A percentile compares a stretch with the other conserved stretches of the same genome.
Evolutionary conservation across 2,113 vertebrate species (phyloP).

Genomic region (Coregonus clupeaformis): DNA sequence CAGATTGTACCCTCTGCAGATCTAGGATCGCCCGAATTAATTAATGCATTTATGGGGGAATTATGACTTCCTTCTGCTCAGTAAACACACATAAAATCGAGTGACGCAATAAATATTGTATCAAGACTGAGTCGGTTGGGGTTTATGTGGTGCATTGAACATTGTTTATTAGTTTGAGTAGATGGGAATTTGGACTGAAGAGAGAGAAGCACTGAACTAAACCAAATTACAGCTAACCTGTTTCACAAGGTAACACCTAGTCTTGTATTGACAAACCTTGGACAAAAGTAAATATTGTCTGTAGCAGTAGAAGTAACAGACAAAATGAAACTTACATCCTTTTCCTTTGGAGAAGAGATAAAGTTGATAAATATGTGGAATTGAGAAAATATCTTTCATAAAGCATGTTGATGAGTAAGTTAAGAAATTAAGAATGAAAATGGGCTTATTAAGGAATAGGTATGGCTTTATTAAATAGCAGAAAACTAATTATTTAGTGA

Average conservation of each 20-base stretch:
- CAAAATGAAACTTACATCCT: conserved; percentile 2
- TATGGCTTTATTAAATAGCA: too few relatives aligned
- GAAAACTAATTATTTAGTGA: too few relatives aligned
- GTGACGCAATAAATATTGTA: conserved; percentile 34
- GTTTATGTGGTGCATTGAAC: conserved; percentile 2
- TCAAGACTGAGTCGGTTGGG: neutral
- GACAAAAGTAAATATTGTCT: neutral
- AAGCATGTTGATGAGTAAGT: too few relatives aligned
- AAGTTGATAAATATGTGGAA: too few relatives aligned
- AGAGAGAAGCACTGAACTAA: neutral
- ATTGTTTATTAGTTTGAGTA: conserved; percentile 9
- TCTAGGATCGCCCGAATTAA: conserved; percentile 26
- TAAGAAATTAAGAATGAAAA: too few relatives aligned
- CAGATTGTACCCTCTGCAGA: conserved; percentile 22
- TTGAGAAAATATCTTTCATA: too few relatives aligned
- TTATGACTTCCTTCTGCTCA: conserved; percentile 19
- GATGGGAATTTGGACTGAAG: neutral
- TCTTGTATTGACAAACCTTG: neutral
- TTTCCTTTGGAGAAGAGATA: neutral
- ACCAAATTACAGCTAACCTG: neutral
- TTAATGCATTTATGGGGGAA: conserved; percentile 36
- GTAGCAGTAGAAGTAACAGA: too few relatives aligned
- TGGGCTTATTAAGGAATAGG: too few relatives aligned
- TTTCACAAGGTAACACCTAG: neutral
- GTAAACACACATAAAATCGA: conserved; percentile 34